phyloP scores from a whole-genome alignment of 2,113 vertebrate genomes.

The Eubucco bourcierii region DNA sequence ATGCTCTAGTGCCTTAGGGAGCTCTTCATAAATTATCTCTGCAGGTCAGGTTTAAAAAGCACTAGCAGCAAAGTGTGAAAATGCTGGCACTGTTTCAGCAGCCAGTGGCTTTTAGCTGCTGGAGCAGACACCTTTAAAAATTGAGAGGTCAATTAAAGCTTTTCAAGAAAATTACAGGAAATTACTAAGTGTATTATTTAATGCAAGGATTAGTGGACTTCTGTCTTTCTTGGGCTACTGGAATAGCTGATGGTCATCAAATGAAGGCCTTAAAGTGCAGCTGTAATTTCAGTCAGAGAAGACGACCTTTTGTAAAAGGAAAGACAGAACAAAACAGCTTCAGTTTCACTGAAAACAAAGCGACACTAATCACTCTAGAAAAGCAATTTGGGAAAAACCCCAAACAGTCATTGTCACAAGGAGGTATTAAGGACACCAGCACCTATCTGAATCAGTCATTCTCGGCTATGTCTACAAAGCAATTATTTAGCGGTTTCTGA shows the following conservation, averaged over 20 bases:
- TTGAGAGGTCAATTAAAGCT: neutral
- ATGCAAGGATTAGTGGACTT: neutral
- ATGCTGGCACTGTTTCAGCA: neutral
- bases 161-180: neutral
- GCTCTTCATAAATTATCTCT: neutral
- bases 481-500: neutral
- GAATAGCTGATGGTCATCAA: neutral
- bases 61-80: neutral
- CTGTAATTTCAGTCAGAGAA: neutral
- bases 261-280: neutral
- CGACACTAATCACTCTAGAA: neutral
- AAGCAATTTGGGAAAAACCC: neutral
- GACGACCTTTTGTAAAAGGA: neutral
- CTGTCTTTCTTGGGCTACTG: neutral
- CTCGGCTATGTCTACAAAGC: neutral
- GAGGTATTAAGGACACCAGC: neutral
- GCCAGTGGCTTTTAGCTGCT: neutral
- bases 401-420: neutral
- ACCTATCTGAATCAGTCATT: neutral
- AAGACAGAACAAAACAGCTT: neutral
- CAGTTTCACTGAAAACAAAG: neutral
- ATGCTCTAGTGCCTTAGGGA: neutral
- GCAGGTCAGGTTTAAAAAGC: neutral
- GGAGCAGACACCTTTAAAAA: neutral
- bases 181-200: neutral